Percentiles rank a stretch among this genome's conserved stretches.
These are phyloP conservation scores for Allophyes oxyacanthae DNA, from an alignment of 2,888 invertebrate genomes.

Conservation along the genomic window DNA sequence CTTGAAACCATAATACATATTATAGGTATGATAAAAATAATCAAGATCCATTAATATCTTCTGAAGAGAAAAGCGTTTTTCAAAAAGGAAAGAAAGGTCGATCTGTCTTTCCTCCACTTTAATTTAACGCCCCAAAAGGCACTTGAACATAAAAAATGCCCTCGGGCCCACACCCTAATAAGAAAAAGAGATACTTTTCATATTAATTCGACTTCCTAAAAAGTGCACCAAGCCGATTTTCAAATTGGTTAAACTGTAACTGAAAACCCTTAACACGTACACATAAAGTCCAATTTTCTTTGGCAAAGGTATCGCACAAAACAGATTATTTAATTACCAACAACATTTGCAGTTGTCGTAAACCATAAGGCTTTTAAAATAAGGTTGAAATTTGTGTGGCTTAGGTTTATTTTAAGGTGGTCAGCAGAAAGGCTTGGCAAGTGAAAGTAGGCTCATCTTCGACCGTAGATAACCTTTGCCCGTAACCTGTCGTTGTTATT, in stretches of 20 bases:
- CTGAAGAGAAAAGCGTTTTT: slow-evolving; percentile 1
- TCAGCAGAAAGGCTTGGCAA: slow-evolving; percentile 65
- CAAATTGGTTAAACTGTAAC: slow-evolving; percentile 34
- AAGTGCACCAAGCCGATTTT: slow-evolving; percentile 54
- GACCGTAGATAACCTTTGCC: slow-evolving; percentile 82
- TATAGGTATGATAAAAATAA: too few species aligned
- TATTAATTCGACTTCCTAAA: slow-evolving; percentile 55
- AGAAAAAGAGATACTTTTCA: slow-evolving; percentile 52
- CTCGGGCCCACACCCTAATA: slow-evolving; percentile 51
- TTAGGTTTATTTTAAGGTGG: slow-evolving; percentile 13
- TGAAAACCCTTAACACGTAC: slow-evolving; percentile 16
- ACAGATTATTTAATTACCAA: slow-evolving; percentile 60
- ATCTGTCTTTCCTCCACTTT: slow-evolving; percentile 24
- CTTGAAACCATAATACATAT: too few species aligned
- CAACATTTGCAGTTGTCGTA: slow-evolving; percentile 19
- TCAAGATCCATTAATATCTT: background rate
- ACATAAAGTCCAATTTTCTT: slow-evolving; percentile 50
- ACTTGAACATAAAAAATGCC: slow-evolving; percentile 42
- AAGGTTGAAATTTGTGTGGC: slow-evolving; percentile 29
- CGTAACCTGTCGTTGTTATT: slow-evolving; percentile 80
- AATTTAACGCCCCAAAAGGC: slow-evolving; percentile 35
- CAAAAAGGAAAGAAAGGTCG: slow-evolving; percentile 19
- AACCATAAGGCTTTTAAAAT: background rate
- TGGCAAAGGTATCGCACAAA: slow-evolving; percentile 57
- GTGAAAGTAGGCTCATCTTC: slow-evolving; percentile 85